These are phyloP conservation scores for Indicator maculatus DNA, from an alignment of 2,113 vertebrate species.

Conservation along the genomic window DNA sequence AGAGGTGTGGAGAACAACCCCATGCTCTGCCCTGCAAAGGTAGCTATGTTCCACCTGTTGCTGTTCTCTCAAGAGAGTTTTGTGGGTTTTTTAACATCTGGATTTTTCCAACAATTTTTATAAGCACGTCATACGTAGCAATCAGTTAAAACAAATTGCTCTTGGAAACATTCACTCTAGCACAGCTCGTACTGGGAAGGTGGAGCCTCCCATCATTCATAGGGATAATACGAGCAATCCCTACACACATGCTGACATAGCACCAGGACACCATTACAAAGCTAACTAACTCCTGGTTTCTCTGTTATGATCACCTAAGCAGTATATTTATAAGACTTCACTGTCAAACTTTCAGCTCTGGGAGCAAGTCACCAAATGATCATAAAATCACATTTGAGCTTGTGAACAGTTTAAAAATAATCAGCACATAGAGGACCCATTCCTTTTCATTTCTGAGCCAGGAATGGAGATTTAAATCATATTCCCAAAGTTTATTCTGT, in stretches of 20 bases:
- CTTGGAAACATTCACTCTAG: not conserved
- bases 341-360: not conserved
- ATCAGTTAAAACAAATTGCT: not conserved
- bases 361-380: not conserved
- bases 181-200: not conserved
- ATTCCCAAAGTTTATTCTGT: not conserved
- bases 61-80: not conserved
- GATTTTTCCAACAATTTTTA: not conserved
- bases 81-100: not conserved
- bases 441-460: conserved; percentile 1
- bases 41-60: not conserved
- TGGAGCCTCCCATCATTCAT: not conserved
- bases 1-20: not conserved
- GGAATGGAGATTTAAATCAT: not conserved
- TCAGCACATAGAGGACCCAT: not conserved
- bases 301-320: not conserved
- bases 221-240: not conserved
- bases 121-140: not conserved
- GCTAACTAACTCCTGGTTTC: not conserved
- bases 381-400: not conserved
- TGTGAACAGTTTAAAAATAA: conserved; percentile 18
- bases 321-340: not conserved
- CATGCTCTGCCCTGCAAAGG: not conserved
- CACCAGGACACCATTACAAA: not conserved
- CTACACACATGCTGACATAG: not conserved